A percentile compares a stretch with the other conserved stretches of the same genome.
Evolutionary conservation across 2,113 vertebrate genomes (phyloP).

Genomic region (Tachysurus vachellii): DNA sequence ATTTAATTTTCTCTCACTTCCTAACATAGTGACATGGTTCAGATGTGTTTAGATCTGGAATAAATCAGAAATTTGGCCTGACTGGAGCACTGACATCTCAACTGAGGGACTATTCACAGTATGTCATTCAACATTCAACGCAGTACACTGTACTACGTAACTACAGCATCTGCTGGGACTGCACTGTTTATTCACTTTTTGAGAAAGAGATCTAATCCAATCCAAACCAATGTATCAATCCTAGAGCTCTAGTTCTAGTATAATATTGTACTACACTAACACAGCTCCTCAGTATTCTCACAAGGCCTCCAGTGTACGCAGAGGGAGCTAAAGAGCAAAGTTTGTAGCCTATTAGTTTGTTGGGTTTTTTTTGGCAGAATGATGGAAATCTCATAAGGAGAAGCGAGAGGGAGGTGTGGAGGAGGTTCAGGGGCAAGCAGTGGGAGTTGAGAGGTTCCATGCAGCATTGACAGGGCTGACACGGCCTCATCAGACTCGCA

Average conservation of each 20-base stretch:
- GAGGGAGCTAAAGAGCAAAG: slow-evolving; percentile 10
- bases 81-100: background rate
- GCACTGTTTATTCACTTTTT: background rate
- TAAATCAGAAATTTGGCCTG: background rate
- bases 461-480: slow-evolving; percentile 42
- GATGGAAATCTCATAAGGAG: slow-evolving; percentile 29
- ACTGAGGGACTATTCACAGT: background rate
- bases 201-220: background rate
- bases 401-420: background rate
- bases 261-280: slow-evolving; percentile 6
- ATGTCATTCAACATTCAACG: background rate
- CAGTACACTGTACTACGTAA: too few species aligned
- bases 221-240: background rate
- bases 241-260: background rate
- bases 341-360: background rate
- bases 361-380: background rate
- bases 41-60: background rate
- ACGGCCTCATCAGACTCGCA: slow-evolving; percentile 48
- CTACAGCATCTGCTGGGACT: background rate
- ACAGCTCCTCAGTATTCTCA: background rate
- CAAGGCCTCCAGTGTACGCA: background rate
- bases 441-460: slow-evolving; percentile 13
- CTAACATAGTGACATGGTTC: background rate
- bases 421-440: slow-evolving; percentile 9
- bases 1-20: background rate